phyloP scores from a whole-genome alignment of 2,797 vertebrate genomes.

The Danio aesculapii region DNA sequence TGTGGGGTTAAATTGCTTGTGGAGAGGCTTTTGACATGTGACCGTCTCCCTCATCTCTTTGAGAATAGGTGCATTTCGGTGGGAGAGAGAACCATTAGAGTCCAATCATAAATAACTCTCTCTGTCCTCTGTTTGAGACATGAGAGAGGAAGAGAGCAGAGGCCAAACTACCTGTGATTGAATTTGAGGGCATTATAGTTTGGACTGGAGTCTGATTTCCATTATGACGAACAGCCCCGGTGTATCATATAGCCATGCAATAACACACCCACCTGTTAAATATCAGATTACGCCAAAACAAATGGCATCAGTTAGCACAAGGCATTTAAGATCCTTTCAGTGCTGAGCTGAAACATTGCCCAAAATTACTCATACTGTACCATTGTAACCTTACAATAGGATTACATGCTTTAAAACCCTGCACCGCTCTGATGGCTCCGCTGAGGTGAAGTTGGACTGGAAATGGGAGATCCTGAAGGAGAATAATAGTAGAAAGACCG shows the following conservation, averaged over 20 bases:
- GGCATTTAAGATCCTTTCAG: constrained; percentile 38
- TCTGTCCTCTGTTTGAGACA: constrained; percentile 52
- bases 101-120: constrained; percentile 65
- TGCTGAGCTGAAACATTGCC: constrained; percentile 21
- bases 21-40: constrained; percentile 59
- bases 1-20: constrained; percentile 51
- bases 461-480: constrained; percentile 42
- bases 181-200: constrained; percentile 51
- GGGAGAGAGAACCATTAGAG: constrained; percentile 59
- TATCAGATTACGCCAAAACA: constrained; percentile 51
- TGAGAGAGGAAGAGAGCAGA: constrained; percentile 44
- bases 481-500: constrained; percentile 44
- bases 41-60: constrained; percentile 56
- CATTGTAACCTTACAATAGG: constrained; percentile 1
- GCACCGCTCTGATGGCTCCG: background rate
- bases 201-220: constrained; percentile 52
- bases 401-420: constrained; percentile 41
- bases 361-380: constrained; percentile 22
- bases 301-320: constrained; percentile 44
- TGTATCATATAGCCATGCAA: constrained; percentile 44
- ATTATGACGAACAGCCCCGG: constrained; percentile 51
- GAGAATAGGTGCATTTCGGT: constrained; percentile 47
- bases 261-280: constrained; percentile 50
- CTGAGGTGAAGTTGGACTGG: constrained; percentile 15
- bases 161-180: constrained; percentile 49